Base-by-base conservation (phyloP, 2,113 vertebrate genomes). In the Pseudorectes ferrugineus region DNA sequence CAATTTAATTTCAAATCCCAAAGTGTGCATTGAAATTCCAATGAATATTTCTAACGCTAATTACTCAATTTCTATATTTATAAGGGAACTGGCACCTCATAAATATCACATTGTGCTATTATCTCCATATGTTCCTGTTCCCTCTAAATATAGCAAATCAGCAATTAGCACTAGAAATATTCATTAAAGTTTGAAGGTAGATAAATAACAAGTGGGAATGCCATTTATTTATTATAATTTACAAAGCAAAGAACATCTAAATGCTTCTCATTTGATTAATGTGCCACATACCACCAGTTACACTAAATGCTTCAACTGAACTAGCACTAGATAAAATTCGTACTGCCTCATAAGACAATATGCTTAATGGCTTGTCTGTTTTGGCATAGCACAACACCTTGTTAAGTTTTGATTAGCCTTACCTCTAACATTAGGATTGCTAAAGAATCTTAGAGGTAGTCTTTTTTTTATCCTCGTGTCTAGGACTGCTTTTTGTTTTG, bases 61-160 rank as follows among this genome's bases (percentile, higher is more conserved):
- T 97, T 97, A 95, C 71, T 82, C 85, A 67, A 71, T 97, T 97
- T 97, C 95, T 97, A 95, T 97, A 97, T 97, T 98, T 98, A 97
- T 96, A 96, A 96, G 70, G 49, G 76, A 95, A 93, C 67, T 75
- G 93, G 84, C 77, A 96, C 65, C 90, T 96, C 92, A 94, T 97
- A 94, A 97, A 97, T 96, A 97, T 97, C 77, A 93, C 89, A 95
- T 95, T 97, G 75, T 97, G 90, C 92, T 97, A 96, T 97, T 97
- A 95, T 95, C 91, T 97, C 95, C 97, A 96, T 97, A 96, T 98
- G 96, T 89, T 73, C 91, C 71, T 95, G 51, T 85, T 91, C 52
- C 31, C 24, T 93, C 95, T 91, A 98, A 98, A 97, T 98, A 97
- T 92, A 97, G 94, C 95, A 97, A 95, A 93, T 80, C 51, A 93